phyloP scores from a whole-genome alignment of 2,797 vertebrate species.

The Lagorchestes hirsutus region DNA sequence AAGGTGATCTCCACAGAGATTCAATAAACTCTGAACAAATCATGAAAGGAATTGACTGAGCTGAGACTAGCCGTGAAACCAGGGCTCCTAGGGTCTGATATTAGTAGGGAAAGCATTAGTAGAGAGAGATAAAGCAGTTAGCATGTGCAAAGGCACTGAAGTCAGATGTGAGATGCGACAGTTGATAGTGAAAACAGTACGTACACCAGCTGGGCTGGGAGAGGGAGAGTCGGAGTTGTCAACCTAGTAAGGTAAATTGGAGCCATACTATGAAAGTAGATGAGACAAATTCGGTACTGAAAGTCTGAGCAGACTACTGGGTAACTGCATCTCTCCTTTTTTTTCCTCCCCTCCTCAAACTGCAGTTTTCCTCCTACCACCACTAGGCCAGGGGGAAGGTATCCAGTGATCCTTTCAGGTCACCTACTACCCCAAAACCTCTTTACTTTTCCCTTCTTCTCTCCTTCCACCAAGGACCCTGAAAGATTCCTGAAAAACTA shows the following conservation, averaged over 20 bases:
- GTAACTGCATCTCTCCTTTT: neutral
- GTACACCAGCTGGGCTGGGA: neutral
- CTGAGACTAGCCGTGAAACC: neutral
- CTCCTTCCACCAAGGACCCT: neutral
- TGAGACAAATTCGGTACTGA: neutral
- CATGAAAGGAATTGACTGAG: neutral
- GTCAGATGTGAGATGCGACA: neutral
- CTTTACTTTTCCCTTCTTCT: neutral
- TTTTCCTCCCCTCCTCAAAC: neutral
- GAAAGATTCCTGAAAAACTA: neutral
- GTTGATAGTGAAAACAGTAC: neutral
- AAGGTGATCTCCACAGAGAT: neutral
- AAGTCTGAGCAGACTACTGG: neutral
- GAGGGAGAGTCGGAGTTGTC: neutral
- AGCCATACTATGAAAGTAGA: neutral
- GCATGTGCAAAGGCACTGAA: neutral
- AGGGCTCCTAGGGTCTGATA: neutral
- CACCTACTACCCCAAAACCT: neutral
- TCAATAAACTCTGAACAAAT: neutral
- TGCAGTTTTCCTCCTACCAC: neutral
- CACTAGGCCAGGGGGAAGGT: neutral
- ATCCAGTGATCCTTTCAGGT: neutral
- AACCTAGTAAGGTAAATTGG: neutral
- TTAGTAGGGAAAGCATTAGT: neutral
- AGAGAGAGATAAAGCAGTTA: neutral